Evolutionary conservation across 2,113 vertebrate genomes (phyloP).

Genomic region (Azemiops feae): DNA sequence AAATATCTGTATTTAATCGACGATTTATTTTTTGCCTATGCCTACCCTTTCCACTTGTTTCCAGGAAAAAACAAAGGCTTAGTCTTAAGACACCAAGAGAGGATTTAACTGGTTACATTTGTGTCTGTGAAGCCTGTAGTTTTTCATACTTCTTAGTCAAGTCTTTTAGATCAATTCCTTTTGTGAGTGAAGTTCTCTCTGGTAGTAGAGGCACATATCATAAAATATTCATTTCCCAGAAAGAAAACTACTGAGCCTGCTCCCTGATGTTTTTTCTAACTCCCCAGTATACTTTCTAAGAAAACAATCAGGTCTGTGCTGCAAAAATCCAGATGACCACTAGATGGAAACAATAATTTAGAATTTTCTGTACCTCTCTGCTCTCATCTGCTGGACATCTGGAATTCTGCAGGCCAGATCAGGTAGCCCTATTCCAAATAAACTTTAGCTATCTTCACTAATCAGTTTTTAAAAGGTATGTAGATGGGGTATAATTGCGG

Average conservation of each 20-base stretch:
- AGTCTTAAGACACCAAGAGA: constrained; percentile 52
- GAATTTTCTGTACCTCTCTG: constrained; percentile 16
- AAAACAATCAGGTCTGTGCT: not conserved
- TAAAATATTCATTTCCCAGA: not conserved
- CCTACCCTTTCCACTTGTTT: constrained; percentile 45
- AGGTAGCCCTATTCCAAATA: not conserved
- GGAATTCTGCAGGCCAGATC: not conserved
- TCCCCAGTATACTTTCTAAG: not conserved
- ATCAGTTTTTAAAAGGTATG: not conserved
- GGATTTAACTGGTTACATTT: constrained; percentile 45
- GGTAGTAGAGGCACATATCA: not conserved
- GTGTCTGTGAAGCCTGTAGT: constrained; percentile 31
- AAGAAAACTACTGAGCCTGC: not conserved
- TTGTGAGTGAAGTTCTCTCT: not conserved
- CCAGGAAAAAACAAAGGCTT: constrained; percentile 50
- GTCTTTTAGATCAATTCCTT: constrained; percentile 19
- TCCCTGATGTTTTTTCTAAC: not conserved
- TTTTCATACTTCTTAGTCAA: constrained; percentile 54
- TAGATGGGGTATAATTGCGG: not conserved
- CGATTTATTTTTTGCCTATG: constrained; percentile 39
- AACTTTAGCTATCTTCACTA: not conserved
- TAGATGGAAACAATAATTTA: not conserved
- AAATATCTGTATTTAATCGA: constrained; percentile 28
- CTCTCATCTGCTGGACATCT: constrained; percentile 14
- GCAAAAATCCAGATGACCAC: not conserved